A percentile compares a stretch with the other conserved stretches of the same genome.
Evolutionary conservation across 2,113 vertebrate species (phyloP).

Genomic region (Sander lucioperca): DNA sequence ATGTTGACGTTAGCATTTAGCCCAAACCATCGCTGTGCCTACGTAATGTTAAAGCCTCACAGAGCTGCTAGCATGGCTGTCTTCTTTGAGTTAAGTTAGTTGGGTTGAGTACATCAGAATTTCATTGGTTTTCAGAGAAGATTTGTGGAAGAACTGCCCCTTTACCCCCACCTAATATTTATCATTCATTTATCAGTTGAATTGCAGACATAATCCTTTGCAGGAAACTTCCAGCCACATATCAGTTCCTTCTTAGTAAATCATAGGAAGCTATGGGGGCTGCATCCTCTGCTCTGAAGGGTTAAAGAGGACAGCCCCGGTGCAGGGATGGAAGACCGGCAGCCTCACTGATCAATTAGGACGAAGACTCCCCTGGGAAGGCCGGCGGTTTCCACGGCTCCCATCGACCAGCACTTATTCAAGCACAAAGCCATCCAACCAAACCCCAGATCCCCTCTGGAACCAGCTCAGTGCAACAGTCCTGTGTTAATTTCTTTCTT

Average conservation of each 20-base stretch:
- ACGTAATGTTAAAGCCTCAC: not conserved
- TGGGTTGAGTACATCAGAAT: not conserved
- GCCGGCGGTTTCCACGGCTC: slow-evolving; percentile 55
- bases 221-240: not conserved
- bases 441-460: slow-evolving; percentile 16
- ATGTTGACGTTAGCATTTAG: not conserved
- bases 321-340: slow-evolving; percentile 46
- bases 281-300: slow-evolving; percentile 9
- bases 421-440: slow-evolving; percentile 30
- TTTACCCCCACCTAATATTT: not conserved
- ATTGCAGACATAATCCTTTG: not conserved
- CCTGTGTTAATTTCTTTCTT: slow-evolving; percentile 37
- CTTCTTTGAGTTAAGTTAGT: not conserved
- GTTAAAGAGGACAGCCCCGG: slow-evolving; percentile 25
- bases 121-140: not conserved
- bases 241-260: not conserved
- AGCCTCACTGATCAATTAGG: slow-evolving; percentile 69
- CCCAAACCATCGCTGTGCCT: not conserved
- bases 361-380: slow-evolving; percentile 61
- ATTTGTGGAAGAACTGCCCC: not conserved
- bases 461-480: slow-evolving; percentile 18
- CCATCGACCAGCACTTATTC: slow-evolving; percentile 63
- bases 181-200: not conserved
- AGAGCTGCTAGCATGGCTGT: not conserved
- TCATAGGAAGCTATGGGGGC: not conserved